A percentile compares a stretch with the other conserved stretches of the same genome.
phyloP scores from a whole-genome alignment of 2,888 invertebrate species.

The Phortica okadai region DNA sequence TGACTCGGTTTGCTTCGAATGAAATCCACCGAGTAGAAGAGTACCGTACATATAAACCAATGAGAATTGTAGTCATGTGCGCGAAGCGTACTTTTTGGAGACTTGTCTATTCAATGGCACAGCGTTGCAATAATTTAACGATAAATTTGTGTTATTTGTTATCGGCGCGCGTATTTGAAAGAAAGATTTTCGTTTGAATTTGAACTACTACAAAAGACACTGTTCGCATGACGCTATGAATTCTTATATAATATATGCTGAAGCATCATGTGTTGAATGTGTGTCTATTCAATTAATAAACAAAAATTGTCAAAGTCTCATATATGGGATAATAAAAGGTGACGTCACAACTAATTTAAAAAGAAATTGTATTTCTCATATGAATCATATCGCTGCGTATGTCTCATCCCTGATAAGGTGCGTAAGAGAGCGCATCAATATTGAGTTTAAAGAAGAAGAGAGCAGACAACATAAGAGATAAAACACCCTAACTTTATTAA shows the following conservation, averaged over 20 bases:
- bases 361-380: neutral
- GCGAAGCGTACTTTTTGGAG: slow-evolving; percentile 2
- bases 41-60: neutral
- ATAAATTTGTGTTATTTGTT: neutral
- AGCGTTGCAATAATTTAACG: slow-evolving; percentile 22
- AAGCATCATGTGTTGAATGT: neutral
- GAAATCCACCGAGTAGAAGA: neutral
- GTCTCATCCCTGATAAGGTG: slow-evolving; percentile 17
- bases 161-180: slow-evolving; percentile 8
- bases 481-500: neutral
- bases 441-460: neutral
- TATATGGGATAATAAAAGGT: neutral
- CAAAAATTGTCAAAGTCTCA: too few species aligned
- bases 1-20: neutral
- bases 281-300: too few species aligned
- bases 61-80: slow-evolving; percentile 7
- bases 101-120: slow-evolving; percentile 14
- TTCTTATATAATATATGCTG: neutral
- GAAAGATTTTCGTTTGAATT: neutral
- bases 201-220: neutral
- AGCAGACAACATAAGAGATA: neutral
- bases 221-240: neutral
- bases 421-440: neutral
- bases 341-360: slow-evolving; percentile 8
- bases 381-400: neutral